Conservation (phyloP, 2,888 invertebrate species). For the Xanthostigma xanthostigma region DNA sequence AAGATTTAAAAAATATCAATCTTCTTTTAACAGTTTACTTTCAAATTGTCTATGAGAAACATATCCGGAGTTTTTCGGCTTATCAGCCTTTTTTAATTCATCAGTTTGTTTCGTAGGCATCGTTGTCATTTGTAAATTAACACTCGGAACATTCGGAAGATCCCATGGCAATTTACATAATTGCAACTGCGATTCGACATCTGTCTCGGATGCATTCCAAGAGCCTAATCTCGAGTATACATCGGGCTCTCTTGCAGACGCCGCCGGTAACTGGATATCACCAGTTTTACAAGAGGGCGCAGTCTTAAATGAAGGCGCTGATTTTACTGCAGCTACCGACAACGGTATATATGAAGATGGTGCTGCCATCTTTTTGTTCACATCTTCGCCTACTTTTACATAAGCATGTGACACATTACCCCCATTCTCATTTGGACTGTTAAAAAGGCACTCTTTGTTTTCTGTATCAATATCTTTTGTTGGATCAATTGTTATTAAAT, state of each 20-base stretch:
- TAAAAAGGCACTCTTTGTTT: too few species aligned
- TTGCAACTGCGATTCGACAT: not conserved
- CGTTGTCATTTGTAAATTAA: too few species aligned
- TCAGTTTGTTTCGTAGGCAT: not conserved
- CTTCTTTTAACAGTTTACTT: constrained; percentile 22
- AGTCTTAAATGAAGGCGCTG: too few species aligned
- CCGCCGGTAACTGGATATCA: too few species aligned
- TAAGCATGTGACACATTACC: not conserved
- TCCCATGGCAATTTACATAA: constrained; percentile 8
- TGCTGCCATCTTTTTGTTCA: not conserved
- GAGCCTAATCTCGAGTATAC: too few species aligned
- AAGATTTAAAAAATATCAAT: constrained; percentile 9
- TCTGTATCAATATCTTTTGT: too few species aligned
- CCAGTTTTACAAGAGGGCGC: too few species aligned
- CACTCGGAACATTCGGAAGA: not conserved
- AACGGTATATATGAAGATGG: not conserved
- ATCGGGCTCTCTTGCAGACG: too few species aligned
- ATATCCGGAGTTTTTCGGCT: constrained; percentile 15
- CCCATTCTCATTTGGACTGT: not conserved
- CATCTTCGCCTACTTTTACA: constrained; percentile 3
- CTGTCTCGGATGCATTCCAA: not conserved
- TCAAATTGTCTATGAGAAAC: constrained; percentile 23
- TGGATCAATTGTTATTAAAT: too few species aligned
- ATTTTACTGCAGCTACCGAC: not conserved
- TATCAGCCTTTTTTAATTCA: constrained; percentile 1